Evolutionary conservation across 2,113 vertebrate species (phyloP).

Genomic region (Pteropus alecto): DNA sequence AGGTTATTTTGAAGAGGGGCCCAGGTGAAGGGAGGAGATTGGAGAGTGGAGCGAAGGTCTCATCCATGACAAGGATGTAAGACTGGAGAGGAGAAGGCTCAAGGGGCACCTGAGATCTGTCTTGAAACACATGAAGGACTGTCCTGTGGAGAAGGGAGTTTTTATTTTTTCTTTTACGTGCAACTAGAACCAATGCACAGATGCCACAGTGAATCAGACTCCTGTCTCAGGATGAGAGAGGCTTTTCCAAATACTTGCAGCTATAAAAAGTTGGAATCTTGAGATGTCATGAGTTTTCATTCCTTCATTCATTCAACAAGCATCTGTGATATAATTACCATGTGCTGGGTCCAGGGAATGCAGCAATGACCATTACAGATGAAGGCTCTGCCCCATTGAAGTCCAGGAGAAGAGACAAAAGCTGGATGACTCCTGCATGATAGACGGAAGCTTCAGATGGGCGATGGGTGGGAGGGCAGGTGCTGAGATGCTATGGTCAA

Average conservation of each 20-base stretch:
- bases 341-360: background rate
- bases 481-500: background rate
- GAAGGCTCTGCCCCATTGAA: background rate
- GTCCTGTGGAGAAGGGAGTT: background rate
- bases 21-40: background rate
- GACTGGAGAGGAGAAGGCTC: background rate
- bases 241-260: background rate
- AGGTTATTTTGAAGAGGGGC: background rate
- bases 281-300: background rate
- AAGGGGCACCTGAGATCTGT: background rate
- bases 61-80: background rate
- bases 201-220: background rate
- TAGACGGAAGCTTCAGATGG: background rate
- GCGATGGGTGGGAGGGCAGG: background rate
- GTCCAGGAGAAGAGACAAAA: background rate
- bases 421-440: background rate
- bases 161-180: background rate
- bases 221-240: background rate
- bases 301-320: background rate
- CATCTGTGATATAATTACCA: background rate
- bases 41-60: background rate
- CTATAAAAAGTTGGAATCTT: background rate
- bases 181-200: background rate
- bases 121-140: background rate
- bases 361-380: background rate